Evolutionary conservation across 53 echinoderm and acorn worm species (phyloP).

Genomic region (Patiria pectinifera): DNA sequence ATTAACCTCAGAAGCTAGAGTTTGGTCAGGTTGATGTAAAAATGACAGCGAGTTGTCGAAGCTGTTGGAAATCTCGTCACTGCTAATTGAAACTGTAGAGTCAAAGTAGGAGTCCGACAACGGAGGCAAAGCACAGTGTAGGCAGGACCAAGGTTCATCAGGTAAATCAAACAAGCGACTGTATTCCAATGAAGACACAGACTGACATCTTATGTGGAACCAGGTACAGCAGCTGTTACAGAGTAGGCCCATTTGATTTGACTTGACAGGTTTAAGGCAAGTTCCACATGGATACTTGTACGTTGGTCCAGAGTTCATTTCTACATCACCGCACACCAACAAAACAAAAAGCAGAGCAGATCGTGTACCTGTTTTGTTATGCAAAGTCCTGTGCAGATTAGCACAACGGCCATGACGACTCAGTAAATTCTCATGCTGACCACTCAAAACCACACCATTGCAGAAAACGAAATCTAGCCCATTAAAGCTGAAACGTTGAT

Average conservation of each 20-base stretch:
- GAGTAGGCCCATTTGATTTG: slow-evolving; percentile 27
- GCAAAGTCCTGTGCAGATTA: too few species aligned
- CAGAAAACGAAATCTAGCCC: too few species aligned
- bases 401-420: too few species aligned
- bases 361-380: too few species aligned
- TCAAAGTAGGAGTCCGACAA: not conserved
- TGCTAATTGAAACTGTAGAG: not conserved
- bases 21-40: too few species aligned
- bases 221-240: slow-evolving; percentile 10
- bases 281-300: slow-evolving; percentile 20
- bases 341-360: not conserved
- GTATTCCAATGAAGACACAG: not conserved
- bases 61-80: not conserved
- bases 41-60: not conserved
- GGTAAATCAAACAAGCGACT: slow-evolving; percentile 15
- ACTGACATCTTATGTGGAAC: slow-evolving; percentile 28
- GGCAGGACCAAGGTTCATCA: slow-evolving; percentile 13
- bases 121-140: not conserved
- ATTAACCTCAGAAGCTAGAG: too few species aligned
- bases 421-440: too few species aligned
- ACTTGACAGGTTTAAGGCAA: slow-evolving; percentile 18
- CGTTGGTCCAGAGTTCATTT: slow-evolving; percentile 24
- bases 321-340: slow-evolving; percentile 39
- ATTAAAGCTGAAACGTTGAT: too few species aligned
- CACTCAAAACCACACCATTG: too few species aligned